These are phyloP conservation scores for Drosophila pseudotalamancana DNA, from an alignment of 2,888 invertebrate genomes.

Conservation along the genomic window DNA sequence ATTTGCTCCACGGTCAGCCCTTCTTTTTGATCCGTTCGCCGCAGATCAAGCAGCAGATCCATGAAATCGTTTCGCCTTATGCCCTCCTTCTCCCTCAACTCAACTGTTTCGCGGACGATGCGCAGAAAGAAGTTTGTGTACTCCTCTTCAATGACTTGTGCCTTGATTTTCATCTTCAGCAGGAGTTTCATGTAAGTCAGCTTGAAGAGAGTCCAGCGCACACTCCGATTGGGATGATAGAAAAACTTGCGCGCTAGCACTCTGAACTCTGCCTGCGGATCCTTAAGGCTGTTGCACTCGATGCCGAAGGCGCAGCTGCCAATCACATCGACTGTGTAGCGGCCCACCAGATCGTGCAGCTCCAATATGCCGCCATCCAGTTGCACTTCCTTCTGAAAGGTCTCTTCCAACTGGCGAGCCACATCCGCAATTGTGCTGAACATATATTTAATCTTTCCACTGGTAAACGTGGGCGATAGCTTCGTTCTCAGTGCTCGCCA, in stretches of 20 bases:
- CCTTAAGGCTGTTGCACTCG: constrained; percentile 83
- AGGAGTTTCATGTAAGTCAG: constrained; percentile 31
- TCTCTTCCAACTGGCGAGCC: constrained; percentile 53
- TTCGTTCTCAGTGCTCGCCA: constrained; percentile 85
- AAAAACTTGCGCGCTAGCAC: constrained; percentile 52
- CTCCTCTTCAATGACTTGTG: neutral
- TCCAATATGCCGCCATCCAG: constrained; percentile 70
- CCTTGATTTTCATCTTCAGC: constrained; percentile 10
- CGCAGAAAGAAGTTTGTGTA: constrained; percentile 56
- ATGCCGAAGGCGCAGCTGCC: constrained; percentile 85
- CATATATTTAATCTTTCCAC: constrained; percentile 85
- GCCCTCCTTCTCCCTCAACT: constrained; percentile 57
- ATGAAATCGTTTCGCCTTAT: constrained; percentile 74
- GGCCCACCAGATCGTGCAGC: constrained; percentile 83
- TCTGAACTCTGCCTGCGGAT: constrained; percentile 82
- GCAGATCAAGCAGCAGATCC: constrained; percentile 69
- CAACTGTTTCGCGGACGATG: constrained; percentile 64
- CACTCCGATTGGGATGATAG: neutral
- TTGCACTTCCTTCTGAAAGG: constrained; percentile 22
- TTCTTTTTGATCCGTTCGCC: constrained; percentile 43
- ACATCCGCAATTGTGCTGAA: constrained; percentile 81
- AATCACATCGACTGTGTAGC: constrained; percentile 85
- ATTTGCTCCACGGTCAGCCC: constrained; percentile 84
- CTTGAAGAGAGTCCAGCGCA: constrained; percentile 59
- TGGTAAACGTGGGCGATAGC: constrained; percentile 85